These are phyloP conservation scores for Gari tellinella DNA, from an alignment of 2,888 invertebrate species.

Conservation along the genomic window DNA sequence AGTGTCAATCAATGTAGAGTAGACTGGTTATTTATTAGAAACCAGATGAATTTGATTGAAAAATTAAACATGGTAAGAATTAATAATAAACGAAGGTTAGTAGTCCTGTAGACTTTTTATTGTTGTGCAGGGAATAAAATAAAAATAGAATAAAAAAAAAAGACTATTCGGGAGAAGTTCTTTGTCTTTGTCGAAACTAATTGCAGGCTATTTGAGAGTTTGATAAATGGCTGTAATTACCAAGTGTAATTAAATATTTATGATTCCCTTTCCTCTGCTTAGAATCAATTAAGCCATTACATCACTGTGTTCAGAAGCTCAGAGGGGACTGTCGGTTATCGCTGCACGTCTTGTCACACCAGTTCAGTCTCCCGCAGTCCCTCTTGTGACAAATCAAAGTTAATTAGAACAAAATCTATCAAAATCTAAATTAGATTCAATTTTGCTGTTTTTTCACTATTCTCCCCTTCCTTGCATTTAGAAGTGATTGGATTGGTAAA, in stretches of 20 bases:
- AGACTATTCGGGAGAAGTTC: not conserved
- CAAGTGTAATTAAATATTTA: conserved; percentile 24
- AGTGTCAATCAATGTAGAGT: no score
- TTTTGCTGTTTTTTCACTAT: not conserved
- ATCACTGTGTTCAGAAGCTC: not conserved
- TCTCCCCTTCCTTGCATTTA: not conserved
- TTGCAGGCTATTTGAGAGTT: conserved; percentile 7
- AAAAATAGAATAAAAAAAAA: conserved; percentile 1
- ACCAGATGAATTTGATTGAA: no score
- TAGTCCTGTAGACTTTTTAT: no score
- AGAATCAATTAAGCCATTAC: conserved; percentile 9
- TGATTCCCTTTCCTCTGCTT: not conserved
- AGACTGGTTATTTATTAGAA: no score
- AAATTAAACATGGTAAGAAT: no score
- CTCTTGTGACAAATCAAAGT: conserved; percentile 7
- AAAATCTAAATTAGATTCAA: conserved; percentile 1
- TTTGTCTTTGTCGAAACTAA: not conserved
- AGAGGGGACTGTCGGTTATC: no score
- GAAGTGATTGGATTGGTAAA: not conserved
- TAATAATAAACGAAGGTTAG: no score
- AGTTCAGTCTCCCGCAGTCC: no score
- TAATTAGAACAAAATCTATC: conserved; percentile 4
- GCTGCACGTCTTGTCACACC: no score
- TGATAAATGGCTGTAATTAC: conserved; percentile 22
- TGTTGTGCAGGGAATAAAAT: not conserved